Evolutionary conservation across 2,113 vertebrate species (phyloP), one percentile per base, ranked within the genome.

Genomic region (Morone chrysops): DNA sequence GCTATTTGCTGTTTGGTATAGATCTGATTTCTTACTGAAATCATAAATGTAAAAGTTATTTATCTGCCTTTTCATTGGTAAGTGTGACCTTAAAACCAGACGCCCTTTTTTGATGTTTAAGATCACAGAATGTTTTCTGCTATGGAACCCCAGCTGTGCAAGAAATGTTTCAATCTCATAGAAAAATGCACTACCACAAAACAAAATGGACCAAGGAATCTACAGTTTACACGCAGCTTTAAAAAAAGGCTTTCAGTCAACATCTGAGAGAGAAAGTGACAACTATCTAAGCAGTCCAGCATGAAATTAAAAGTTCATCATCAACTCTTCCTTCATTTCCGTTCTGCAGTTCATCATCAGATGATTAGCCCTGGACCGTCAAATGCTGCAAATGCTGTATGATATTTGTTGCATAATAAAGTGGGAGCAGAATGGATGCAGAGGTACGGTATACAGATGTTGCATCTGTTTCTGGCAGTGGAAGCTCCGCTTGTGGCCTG

Each of bases 401-500:
- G 68, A 38, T 36, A 50, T 41, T 56, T 36, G 41, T 68, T 50
- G 75, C 57, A 69, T 59, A 63, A 59, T 62, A 38, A 77, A 70
- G 22, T 51, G 45, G 16, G 53, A 43, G 40, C 43, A 70, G 40
- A 78, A 45, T 0, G 67, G 80, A 25, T 38, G n/a, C 53, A 48
- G 50, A 60, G 70, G 47, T 50, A 5, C 38, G 25, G 60, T 48
- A 25, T 70, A 45, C 56, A 85, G 71, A 80, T 86, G 81, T 75
- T 74, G 65, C 48, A 63, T 82, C 61, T 20, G 57, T 70, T 40
- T 10, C 67, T 83, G 83, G 78, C 72, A 71, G 72, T 6, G 60
- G 65, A 70, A 17, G 31, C 77, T 75, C 75, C 62, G 81, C 81
- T 71, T 9, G 45, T 68, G 82, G 77, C 5, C 89, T 90, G 88